Base-by-base conservation (phyloP, 92 coral and sea anemone species). In the Pocillopora meandrina region DNA sequence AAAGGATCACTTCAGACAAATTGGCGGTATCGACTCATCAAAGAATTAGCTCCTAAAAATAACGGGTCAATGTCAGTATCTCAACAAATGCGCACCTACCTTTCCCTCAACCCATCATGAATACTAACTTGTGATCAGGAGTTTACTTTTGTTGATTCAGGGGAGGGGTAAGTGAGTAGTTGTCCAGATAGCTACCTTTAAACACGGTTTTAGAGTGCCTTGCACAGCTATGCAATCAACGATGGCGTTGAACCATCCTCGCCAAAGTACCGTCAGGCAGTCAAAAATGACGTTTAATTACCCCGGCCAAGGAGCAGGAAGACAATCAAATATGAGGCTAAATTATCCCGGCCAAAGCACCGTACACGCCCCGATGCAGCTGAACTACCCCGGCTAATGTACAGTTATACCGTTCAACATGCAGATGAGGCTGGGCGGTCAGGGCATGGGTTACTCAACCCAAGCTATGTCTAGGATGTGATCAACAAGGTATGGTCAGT, bases 381-480 rank as follows among this genome's bases (percentile, higher is more conserved):
- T 42, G 69, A 35, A 77, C 63, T 26, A 26, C 26, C 26, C 26
- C 26, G 26, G 26, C 26, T 26, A 26, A 26, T 1, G 26, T 42
- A 56, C 71, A 66, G 71, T 66, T 31, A 12, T 12, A 14, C 47
- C 47, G 16, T 75, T 65, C 2, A 80, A 68, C 84, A 68, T 80
- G 84, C 84, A 80, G 66, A 67, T 66, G 84, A 14, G 55, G 10
- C n/a, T 80, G 67, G 59, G 35, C 34, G 66, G 57, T 17, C 83
- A 73, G 18, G 71, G 77, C 42, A 12, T 71, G 85, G 55, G 60
- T 35, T 71, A 70, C 31, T 70, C 85, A 23, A 57, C 67, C 5
- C 78, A 81, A 19, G 85, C 85, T 7, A 81, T 36, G 84, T 33
- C 84, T 57, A 31, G 20, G 10, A 68, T 81, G 78, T 81, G 85